A percentile compares a stretch with the other conserved stretches of the same genome.
phyloP scores from a whole-genome alignment of 2,797 vertebrate species.

The Poecilia gillii region DNA sequence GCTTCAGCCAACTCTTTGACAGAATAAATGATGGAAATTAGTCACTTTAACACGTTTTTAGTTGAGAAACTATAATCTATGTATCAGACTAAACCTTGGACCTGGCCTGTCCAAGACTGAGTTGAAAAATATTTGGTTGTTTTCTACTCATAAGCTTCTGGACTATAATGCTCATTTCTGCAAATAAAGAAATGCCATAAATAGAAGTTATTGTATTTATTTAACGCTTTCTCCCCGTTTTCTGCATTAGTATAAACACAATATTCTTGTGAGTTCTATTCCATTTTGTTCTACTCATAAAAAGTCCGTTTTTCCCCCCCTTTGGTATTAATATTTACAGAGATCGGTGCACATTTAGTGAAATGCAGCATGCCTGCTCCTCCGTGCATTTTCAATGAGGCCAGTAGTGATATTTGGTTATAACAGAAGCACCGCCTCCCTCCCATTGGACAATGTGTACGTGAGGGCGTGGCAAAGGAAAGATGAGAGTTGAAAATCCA shows the following conservation, averaged over 20 bases:
- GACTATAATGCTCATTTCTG: not conserved
- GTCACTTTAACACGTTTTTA: not conserved
- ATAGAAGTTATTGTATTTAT: not conserved
- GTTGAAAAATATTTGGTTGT: not conserved
- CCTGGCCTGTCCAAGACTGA: not conserved
- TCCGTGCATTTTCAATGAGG: constrained; percentile 77
- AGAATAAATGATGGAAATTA: not conserved
- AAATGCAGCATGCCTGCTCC: constrained; percentile 74
- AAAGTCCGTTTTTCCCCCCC: constrained; percentile 14
- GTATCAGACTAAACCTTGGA: too few species aligned
- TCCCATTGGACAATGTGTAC: constrained; percentile 82
- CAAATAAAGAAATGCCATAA: not conserved
- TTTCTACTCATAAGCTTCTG: not conserved
- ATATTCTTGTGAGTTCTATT: not conserved
- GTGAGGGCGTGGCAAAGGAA: constrained; percentile 79
- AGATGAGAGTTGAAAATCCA: constrained; percentile 84
- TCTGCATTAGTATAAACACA: not conserved
- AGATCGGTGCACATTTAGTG: constrained; percentile 52
- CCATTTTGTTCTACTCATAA: not conserved
- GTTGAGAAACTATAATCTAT: not conserved
- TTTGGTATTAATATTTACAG: constrained; percentile 49
- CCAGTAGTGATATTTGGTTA: constrained; percentile 86
- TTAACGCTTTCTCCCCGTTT: not conserved
- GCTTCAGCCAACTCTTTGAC: not conserved
- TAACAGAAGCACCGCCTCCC: constrained; percentile 88